Percentiles rank a stretch among this genome's conserved stretches.
Conservation (phyloP, 2,888 invertebrate genomes). For the Polyommatus icarus region DNA sequence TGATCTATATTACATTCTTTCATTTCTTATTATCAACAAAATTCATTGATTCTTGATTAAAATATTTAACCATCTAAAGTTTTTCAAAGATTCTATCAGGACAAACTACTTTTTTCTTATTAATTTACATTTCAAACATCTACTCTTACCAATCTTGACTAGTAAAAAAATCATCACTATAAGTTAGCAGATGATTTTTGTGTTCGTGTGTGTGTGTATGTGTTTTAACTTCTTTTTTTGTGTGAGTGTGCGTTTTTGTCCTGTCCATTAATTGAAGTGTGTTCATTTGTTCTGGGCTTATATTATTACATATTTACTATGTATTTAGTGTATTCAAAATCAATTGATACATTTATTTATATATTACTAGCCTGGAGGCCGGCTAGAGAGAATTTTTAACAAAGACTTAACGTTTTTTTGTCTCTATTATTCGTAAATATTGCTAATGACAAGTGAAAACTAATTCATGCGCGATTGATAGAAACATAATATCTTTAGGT, state of each 20-base stretch:
- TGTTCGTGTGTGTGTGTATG: conserved; percentile 33
- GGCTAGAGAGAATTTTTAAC: not conserved
- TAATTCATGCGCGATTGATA: not conserved
- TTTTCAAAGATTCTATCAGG: not conserved
- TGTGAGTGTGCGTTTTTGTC: conserved; percentile 31
- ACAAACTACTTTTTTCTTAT: too few relatives aligned
- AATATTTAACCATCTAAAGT: not conserved
- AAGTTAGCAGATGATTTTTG: conserved; percentile 35
- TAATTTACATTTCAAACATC: too few relatives aligned
- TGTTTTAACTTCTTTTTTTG: conserved; percentile 26
- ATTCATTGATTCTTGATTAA: not conserved
- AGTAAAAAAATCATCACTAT: not conserved
- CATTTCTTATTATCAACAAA: not conserved
- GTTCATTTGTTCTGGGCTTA: not conserved
- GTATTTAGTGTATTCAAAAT: not conserved
- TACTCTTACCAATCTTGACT: not conserved
- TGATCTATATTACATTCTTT: not conserved
- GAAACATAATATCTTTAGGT: not conserved
- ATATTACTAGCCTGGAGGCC: not conserved
- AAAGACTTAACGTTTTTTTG: not conserved
- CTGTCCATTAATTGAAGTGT: not conserved
- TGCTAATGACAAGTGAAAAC: not conserved
- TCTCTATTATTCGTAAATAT: not conserved
- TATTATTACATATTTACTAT: not conserved
- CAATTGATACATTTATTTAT: not conserved